phyloP scores from a whole-genome alignment of 2,113 vertebrate genomes.

The Thamnophis sirtalis region DNA sequence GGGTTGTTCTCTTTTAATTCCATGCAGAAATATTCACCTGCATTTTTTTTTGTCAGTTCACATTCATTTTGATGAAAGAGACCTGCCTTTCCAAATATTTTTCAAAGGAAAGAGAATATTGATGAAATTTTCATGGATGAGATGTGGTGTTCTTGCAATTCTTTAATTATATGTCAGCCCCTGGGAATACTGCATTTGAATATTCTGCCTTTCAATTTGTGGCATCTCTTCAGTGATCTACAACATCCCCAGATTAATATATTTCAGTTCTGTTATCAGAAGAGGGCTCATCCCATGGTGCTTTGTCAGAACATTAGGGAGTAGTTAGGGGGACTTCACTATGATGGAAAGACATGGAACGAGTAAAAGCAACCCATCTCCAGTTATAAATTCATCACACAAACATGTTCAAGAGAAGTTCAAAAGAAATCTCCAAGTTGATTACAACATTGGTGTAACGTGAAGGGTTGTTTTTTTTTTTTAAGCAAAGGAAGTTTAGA shows the following conservation, averaged over 20 bases:
- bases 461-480: no score
- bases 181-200: background rate
- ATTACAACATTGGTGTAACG: background rate
- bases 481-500: background rate
- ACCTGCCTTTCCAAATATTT: background rate
- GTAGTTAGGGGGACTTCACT: background rate
- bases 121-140: background rate
- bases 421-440: background rate
- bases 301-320: background rate
- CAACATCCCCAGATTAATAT: background rate
- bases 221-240: background rate
- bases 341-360: background rate
- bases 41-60: background rate
- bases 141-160: background rate
- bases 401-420: background rate
- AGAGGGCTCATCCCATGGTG: background rate
- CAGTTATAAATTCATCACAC: background rate
- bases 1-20: background rate
- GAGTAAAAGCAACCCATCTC: background rate
- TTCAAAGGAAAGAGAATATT: background rate
- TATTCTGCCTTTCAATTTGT: background rate
- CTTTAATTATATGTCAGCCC: background rate
- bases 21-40: background rate
- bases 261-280: background rate
- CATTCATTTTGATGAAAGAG: background rate